Percentiles rank a stretch among this genome's conserved stretches.
Conservation (phyloP, 1,140 invertebrate species). For the Holcopasites calliopsidis region DNA sequence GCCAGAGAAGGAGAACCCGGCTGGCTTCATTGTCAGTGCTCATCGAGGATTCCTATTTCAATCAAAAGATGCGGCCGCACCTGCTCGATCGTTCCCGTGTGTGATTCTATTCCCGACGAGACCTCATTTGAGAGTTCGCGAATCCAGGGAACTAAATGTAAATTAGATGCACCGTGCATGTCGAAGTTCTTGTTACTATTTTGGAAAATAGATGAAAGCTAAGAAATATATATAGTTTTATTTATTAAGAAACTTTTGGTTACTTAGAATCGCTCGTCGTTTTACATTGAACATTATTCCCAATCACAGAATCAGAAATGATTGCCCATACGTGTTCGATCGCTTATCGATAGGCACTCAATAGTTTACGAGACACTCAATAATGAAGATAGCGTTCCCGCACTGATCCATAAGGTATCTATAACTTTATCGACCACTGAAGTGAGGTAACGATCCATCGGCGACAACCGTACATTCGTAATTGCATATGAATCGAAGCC, state of each 20-base stretch:
- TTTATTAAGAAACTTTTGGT: too few species aligned
- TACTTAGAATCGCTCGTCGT: too few species aligned
- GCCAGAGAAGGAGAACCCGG: neutral
- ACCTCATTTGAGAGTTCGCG: neutral
- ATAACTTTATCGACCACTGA: neutral
- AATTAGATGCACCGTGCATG: neutral
- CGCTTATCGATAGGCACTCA: neutral
- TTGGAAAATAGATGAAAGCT: too few species aligned
- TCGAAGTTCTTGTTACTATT: too few species aligned
- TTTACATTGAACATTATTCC: neutral
- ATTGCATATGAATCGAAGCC: neutral
- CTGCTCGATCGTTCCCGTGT: neutral
- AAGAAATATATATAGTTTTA: too few species aligned
- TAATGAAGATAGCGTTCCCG: neutral
- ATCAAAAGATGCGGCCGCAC: neutral
- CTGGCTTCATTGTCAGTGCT: neutral
- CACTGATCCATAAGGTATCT: neutral
- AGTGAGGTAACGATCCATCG: neutral
- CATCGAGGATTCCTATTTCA: neutral
- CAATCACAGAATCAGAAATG: neutral
- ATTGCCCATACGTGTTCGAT: too few species aligned
- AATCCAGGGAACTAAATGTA: neutral
- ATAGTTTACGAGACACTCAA: neutral
- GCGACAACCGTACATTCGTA: neutral
- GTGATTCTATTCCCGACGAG: neutral